Percentiles rank a stretch among this genome's conserved stretches.
Conservation (phyloP, 2,888 invertebrate species). For the Plusia festucae region DNA sequence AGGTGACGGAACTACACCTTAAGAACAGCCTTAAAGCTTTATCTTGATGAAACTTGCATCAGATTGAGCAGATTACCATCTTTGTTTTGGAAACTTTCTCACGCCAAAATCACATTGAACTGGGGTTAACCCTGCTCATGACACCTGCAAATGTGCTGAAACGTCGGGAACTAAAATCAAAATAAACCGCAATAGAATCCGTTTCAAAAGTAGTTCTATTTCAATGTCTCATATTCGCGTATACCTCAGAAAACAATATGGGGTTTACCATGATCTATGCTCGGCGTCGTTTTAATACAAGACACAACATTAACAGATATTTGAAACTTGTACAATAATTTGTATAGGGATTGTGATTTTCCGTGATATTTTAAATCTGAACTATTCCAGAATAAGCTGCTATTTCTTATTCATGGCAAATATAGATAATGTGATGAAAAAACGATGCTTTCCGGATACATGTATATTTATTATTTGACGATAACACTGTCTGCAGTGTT, state of each 20-base stretch:
- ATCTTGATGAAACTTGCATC: neutral
- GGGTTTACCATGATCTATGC: neutral
- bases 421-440: conserved; percentile 46
- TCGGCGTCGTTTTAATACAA: neutral
- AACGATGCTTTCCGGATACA: conserved; percentile 34
- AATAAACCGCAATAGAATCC: too few species aligned
- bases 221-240: too few species aligned
- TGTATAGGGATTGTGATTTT: neutral
- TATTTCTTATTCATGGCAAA: too few species aligned
- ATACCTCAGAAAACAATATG: too few species aligned
- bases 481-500: conserved; percentile 36
- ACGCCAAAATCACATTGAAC: neutral
- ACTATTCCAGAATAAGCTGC: too few species aligned
- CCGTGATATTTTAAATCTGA: too few species aligned
- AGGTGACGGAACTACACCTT: conserved; percentile 16
- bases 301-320: too few species aligned
- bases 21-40: too few species aligned
- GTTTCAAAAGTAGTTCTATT: too few species aligned
- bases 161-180: too few species aligned
- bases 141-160: too few species aligned
- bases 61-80: neutral
- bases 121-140: too few species aligned
- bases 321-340: neutral
- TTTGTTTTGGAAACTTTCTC: neutral
- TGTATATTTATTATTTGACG: conserved; percentile 34